Evolutionary conservation across 2,113 vertebrate species (phyloP), one percentile per base, ranked within the genome.

Genomic region (Thymallus thymallus): DNA sequence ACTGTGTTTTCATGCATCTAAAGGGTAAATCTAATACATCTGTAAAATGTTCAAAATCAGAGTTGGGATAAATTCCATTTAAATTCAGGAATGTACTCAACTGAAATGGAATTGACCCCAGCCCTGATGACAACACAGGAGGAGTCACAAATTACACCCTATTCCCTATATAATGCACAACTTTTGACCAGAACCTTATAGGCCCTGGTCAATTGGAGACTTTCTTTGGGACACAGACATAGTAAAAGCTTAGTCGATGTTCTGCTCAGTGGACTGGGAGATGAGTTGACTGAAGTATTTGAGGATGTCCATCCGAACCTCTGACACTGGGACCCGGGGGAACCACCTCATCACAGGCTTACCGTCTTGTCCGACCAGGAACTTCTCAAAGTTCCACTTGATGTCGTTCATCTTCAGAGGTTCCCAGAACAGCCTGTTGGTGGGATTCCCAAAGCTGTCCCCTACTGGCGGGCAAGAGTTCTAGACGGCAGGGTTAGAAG

Each of bases 321-420:
- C 78, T 0, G 89, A 85, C 0, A 98, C 61, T 0, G 85, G 85
- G 81, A 96, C 83, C 0, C 88, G 83, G 0, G 95, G 94, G 85
- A 91, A 91, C 96, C 97, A 99, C 82, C 98, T 94, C 95, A 92
- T 95, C 79, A 96, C 4, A 0, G 96, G 93, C 78, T 89, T 92
- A 0, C 98, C 98, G 0, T 96, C 84, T 0, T 93, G 93, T 7
- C 94, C 94, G 78, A 99, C 94, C 77, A 99, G 91, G 83, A 99
- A 98, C 91, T 99, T 99, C 89, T 99, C 98, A 0, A 99, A 99
- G 88, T 99, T 99, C 98, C 98, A 99, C 91, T 98, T 98, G 89
- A 99, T 92, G 91, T 99, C 97, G 0, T 82, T 94, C 82, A 89
- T 41, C 86, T 92, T 94, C 77, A 99, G 68, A 18, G 96, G 95